A percentile compares a stretch with the other conserved stretches of the same genome.
Evolutionary conservation across 2,113 vertebrate genomes (phyloP).

Genomic region (Etia nguti): DNA sequence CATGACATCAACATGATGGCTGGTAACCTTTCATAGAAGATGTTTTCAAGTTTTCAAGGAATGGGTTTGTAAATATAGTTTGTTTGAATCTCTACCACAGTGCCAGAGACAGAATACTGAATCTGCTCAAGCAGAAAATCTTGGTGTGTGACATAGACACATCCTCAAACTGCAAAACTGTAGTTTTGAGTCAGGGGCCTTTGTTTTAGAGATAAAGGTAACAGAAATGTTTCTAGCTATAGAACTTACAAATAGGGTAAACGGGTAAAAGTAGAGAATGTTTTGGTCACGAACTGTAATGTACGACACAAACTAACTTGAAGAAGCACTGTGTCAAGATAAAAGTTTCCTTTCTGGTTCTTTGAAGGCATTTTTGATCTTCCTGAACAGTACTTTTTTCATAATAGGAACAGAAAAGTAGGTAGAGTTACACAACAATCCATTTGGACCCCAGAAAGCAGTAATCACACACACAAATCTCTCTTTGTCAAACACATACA

Average conservation of each 20-base stretch:
- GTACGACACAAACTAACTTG: neutral
- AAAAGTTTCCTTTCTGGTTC: neutral
- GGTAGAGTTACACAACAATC: neutral
- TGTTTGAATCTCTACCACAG: neutral
- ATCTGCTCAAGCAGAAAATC: neutral
- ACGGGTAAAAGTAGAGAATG: neutral
- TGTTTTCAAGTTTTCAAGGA: neutral
- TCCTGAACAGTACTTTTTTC: neutral
- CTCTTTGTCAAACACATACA: neutral
- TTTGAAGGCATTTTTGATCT: neutral
- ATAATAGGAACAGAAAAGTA: neutral
- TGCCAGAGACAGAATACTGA: neutral
- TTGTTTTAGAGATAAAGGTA: neutral
- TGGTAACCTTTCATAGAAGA: neutral
- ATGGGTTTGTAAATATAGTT: neutral
- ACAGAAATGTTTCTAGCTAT: neutral
- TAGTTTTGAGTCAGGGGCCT: neutral
- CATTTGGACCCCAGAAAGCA: neutral
- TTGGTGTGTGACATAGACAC: neutral
- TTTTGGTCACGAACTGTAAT: neutral
- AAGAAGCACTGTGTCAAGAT: neutral
- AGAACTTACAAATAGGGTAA: neutral
- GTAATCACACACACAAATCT: constrained; percentile 2
- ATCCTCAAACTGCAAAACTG: too few relatives aligned
- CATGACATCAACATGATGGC: neutral